Base-by-base conservation (phyloP, 2,797 vertebrate genomes). In the Stomatorhinus walkeri region DNA sequence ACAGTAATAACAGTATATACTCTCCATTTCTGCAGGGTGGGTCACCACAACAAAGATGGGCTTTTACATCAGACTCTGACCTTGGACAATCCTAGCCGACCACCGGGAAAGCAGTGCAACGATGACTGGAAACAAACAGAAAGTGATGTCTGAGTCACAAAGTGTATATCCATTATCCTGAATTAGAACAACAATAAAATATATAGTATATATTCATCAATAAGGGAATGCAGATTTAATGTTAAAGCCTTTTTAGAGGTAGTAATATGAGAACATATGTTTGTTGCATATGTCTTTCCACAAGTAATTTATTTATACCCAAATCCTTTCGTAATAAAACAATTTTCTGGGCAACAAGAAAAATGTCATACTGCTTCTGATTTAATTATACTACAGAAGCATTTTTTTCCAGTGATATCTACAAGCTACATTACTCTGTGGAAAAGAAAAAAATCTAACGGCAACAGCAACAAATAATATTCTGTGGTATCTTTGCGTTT, bases 51-150 rank as follows among this genome's bases (percentile, higher is more conserved):
- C 40, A 81, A 22, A 51, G 28, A 32, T 51, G n/a, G 14, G 49
- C 14, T 86, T 86, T 86, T 28, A 32, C 24, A 59, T 59, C 85
- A 51, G 14, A 87, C 85, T 4, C 52, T 87, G 85, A 87, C 85
- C 85, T 87, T 54, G 24, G 8, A 32, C 19, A 56, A 16, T 14
- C 19, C 52, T 32, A 59, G 85, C 7, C 36, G 52, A 87, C 28
- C 28, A 87, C 28, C 2, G 9, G 22, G 85, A 28, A 54, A 32
- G 51, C 28, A 32, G 28, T 32, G 28, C 28, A 6, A 54, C 32
- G 2, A 52, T 52, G 46, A 32, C 48, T 32, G 24, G 51, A 87
- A 54, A 59, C 22, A 16, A 59, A 56, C 52, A 51, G 32, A 56
- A 59, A 32, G 32, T 24, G 49, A 28, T 12, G 28, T 24, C 24